Evolutionary conservation across 2,797 vertebrate genomes (phyloP).

Genomic region (Acanthiza pusilla): DNA sequence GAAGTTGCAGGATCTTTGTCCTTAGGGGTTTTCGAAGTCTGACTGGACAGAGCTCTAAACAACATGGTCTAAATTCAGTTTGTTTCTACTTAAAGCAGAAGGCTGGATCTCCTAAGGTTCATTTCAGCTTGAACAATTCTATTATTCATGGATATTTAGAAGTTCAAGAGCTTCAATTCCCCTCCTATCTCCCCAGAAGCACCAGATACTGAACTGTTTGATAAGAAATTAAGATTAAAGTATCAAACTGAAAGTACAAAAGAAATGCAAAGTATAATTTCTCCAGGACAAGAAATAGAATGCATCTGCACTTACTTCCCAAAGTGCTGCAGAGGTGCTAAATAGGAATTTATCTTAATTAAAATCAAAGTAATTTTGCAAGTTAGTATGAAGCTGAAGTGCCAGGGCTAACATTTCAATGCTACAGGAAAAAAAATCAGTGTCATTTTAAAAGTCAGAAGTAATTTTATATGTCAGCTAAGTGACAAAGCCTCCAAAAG

Average conservation of each 20-base stretch:
- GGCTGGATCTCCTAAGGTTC: background rate
- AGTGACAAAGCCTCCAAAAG: background rate
- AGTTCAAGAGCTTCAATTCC: slow-evolving; percentile 16
- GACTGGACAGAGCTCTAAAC: background rate
- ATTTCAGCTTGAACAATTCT: background rate
- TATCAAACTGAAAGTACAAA: slow-evolving; percentile 3
- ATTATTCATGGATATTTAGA: slow-evolving; percentile 24
- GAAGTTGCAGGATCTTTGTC: background rate
- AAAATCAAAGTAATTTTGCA: slow-evolving; percentile 47
- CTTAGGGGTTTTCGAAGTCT: background rate
- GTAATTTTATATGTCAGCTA: background rate
- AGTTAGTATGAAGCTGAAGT: background rate
- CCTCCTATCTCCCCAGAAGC: background rate
- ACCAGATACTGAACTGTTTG: background rate
- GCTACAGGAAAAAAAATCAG: background rate
- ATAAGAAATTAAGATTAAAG: slow-evolving; percentile 31
- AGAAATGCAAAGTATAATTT: slow-evolving; percentile 28
- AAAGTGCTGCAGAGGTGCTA: background rate
- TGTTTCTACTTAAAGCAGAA: background rate
- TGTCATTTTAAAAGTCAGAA: background rate
- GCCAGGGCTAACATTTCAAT: slow-evolving; percentile 11
- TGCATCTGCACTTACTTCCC: background rate
- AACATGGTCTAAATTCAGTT: background rate
- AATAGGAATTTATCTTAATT: slow-evolving; percentile 50
- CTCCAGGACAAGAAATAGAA: background rate